phyloP scores from a whole-genome alignment of 2,113 vertebrate genomes.

The Brienomyrus brachyistius region DNA sequence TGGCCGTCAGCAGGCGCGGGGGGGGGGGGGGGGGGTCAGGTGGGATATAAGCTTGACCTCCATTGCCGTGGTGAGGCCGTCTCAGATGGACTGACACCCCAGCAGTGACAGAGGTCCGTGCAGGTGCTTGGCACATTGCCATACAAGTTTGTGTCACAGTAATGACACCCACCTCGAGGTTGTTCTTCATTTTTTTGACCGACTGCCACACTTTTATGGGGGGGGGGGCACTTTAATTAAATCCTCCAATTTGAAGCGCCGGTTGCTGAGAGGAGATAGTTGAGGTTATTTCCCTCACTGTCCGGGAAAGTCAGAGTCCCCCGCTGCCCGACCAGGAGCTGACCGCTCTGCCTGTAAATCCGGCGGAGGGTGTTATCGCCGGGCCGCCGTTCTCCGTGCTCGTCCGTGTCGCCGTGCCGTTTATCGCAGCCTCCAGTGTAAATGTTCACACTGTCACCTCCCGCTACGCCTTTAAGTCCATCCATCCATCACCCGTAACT shows the following conservation, averaged over 20 bases:
- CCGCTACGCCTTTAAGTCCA: not conserved
- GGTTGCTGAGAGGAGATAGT: not conserved
- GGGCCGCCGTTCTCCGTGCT: not conserved
- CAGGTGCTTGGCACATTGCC: not conserved
- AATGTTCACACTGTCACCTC: not conserved
- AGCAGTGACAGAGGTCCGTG: not conserved
- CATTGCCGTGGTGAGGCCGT: not conserved
- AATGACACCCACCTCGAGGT: not conserved
- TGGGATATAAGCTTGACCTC: not conserved
- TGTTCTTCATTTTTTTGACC: not conserved
- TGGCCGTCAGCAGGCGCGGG: not conserved
- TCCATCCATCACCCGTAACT: not conserved
- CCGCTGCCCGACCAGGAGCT: not conserved
- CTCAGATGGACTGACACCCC: not conserved
- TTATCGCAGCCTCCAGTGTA: not conserved
- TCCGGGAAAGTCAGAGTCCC: not conserved
- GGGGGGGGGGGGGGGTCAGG: not conserved
- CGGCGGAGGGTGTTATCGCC: not conserved
- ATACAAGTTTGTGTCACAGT: not conserved
- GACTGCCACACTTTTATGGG: not conserved
- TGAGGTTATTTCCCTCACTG: not conserved
- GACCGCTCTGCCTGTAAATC: not conserved
- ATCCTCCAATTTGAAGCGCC: slow-evolving; percentile 11
- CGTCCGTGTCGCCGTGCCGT: not conserved
- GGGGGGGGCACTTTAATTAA: slow-evolving; percentile 9